Percentiles rank a stretch among this genome's conserved stretches.
Conservation (phyloP, 2,888 invertebrate species). For the Zaprionus bogoriensis region DNA sequence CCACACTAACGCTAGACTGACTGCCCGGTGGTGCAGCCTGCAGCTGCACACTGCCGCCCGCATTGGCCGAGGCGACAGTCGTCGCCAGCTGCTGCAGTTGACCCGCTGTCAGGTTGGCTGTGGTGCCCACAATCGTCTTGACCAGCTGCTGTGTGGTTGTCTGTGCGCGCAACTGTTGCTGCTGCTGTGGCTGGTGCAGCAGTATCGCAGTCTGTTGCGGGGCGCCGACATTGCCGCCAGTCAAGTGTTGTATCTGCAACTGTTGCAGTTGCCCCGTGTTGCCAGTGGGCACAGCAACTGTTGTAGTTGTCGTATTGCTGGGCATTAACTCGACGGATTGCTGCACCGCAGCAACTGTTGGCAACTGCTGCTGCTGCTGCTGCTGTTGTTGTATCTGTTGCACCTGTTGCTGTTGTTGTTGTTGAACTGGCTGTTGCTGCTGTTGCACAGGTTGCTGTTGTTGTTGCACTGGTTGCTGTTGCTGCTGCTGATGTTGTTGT, state of each 20-base stretch:
- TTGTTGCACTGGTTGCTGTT: constrained; percentile 57
- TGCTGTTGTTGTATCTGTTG: constrained; percentile 53
- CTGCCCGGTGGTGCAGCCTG: constrained; percentile 67
- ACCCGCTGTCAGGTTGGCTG: constrained; percentile 81
- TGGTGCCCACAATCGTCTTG: constrained; percentile 81
- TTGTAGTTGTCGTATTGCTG: constrained; percentile 42
- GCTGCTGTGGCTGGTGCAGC: constrained; percentile 63
- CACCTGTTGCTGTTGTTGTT: constrained; percentile 32
- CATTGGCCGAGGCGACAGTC: constrained; percentile 48
- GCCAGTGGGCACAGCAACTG: constrained; percentile 49
- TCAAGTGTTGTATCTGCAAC: constrained; percentile 76
- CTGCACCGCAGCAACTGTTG: constrained; percentile 43
- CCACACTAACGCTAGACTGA: constrained; percentile 82
- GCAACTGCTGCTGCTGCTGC: constrained; percentile 54
- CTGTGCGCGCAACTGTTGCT: constrained; percentile 56
- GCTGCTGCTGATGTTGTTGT: constrained; percentile 12
- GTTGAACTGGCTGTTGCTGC: constrained; percentile 29
- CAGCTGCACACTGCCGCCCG: constrained; percentile 60
- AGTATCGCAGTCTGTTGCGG: constrained; percentile 77
- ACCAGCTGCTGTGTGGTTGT: constrained; percentile 77
- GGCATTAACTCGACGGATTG: constrained; percentile 56
- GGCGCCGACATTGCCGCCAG: constrained; percentile 49
- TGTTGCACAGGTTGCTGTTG: constrained; percentile 73
- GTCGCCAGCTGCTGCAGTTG: constrained; percentile 83
- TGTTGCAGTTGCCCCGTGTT: constrained; percentile 69